These are phyloP conservation scores for Ageneiosus marmoratus DNA, from an alignment of 2,113 vertebrate genomes.

Conservation along the genomic window DNA sequence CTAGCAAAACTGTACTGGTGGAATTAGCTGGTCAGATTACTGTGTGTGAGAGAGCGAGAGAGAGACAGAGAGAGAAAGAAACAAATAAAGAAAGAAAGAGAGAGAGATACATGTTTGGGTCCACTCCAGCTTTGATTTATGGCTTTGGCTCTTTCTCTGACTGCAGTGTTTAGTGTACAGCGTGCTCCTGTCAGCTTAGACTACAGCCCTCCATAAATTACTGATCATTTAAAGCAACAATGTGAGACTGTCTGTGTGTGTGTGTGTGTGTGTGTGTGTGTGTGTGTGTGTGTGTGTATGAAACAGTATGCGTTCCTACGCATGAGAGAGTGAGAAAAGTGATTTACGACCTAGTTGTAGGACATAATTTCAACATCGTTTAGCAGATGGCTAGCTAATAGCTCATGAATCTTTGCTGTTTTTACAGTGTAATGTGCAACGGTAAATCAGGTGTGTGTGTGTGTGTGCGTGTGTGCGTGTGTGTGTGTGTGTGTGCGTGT, in stretches of 20 bases:
- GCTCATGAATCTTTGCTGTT: slow-evolving; percentile 67
- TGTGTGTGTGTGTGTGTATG: slow-evolving; percentile 30
- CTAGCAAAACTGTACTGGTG: background rate
- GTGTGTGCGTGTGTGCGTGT: background rate
- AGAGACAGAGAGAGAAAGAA: too few relatives aligned
- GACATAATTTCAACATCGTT: slow-evolving; percentile 63
- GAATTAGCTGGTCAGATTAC: background rate
- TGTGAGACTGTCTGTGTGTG: slow-evolving; percentile 31
- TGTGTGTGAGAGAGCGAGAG: too few relatives aligned
- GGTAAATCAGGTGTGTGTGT: slow-evolving; percentile 68
- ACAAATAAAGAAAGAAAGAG: background rate
- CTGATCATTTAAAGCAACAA: slow-evolving; percentile 65
- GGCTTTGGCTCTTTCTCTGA: slow-evolving; percentile 48
- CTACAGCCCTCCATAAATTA: slow-evolving; percentile 62
- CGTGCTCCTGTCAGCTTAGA: slow-evolving; percentile 59
- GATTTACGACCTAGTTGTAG: slow-evolving; percentile 67
- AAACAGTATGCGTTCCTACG: slow-evolving; percentile 2
- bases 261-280: slow-evolving; percentile 16
- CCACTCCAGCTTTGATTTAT: slow-evolving; percentile 53
- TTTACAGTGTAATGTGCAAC: slow-evolving; percentile 63
- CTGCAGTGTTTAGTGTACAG: slow-evolving; percentile 57
- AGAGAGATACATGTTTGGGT: slow-evolving; percentile 33
- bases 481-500: background rate
- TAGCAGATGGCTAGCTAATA: slow-evolving; percentile 73
- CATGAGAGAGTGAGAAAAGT: slow-evolving; percentile 41